Conservation (phyloP, 2,113 vertebrate genomes). For the Turnix velox region DNA sequence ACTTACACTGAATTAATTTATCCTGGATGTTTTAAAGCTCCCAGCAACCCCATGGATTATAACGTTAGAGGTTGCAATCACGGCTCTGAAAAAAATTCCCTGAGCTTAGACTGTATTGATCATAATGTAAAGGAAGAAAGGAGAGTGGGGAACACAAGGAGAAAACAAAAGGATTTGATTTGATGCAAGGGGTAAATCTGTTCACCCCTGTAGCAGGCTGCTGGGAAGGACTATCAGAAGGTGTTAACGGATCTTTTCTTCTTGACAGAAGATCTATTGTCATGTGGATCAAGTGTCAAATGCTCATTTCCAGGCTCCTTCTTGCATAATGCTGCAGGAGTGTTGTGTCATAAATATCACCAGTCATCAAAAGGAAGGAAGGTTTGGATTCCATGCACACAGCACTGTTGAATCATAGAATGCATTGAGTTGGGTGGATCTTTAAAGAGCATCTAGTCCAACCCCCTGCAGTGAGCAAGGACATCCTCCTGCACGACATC, state of each 20-base stretch:
- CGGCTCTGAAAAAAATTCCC: conserved; percentile 65
- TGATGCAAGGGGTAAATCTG: neutral
- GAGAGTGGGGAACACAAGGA: neutral
- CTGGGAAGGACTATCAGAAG: neutral
- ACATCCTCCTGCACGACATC: too few relatives aligned
- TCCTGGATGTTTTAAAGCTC: conserved; percentile 67
- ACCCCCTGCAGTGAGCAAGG: too few relatives aligned
- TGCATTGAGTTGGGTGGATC: too few relatives aligned
- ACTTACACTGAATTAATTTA: conserved; percentile 77
- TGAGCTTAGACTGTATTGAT: conserved; percentile 57
- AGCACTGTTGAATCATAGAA: neutral
- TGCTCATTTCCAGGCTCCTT: neutral
- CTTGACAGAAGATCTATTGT: neutral
- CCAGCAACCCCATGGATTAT: conserved; percentile 64
- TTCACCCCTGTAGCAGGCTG: neutral
- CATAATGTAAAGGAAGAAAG: conserved; percentile 40
- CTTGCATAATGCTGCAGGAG: neutral
- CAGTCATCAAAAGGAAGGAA: neutral
- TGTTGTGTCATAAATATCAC: neutral
- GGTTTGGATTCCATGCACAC: neutral
- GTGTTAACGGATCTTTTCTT: neutral
- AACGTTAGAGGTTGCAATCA: conserved; percentile 62
- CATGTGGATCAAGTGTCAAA: neutral
- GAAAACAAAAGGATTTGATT: conserved; percentile 29
- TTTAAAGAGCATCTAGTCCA: too few relatives aligned